Evolutionary conservation across 2,888 invertebrate species (phyloP), one percentile per base, ranked within the genome.

Genomic region (Nomada ruficornis): DNA sequence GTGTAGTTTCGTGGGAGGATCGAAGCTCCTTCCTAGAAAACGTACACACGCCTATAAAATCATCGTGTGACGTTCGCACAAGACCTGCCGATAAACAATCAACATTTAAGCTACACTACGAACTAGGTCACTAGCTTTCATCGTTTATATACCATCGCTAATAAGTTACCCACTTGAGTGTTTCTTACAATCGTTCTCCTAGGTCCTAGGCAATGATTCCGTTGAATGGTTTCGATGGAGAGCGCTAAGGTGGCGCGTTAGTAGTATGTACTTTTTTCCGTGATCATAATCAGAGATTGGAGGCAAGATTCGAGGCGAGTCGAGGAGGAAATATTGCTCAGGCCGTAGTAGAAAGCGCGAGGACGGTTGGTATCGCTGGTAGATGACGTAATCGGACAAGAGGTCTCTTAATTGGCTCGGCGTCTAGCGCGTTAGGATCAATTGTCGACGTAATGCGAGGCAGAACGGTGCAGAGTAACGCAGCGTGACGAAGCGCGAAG

Each of bases 361-460:
- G 64, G 75, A 71, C 71, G 77, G 62, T 20, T 71, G 26, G 70
- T 77, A 80, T 80, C 79, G 79, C 50, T 55, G 69, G 73, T 62
- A n/a, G 81, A 67, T 87, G 87, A 81, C 86, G 86, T 84, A 81
- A 84, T 83, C 81, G 79, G 76, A 77, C 79, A 85, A 83, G 86
- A 88, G 86, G 82, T 83, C 83, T 88, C 89, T 89, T 90, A 90
- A 90, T 90, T 90, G 90, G 89, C 87, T 83, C 88, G 90, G 90
- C 89, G 90, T 90, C 90, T 89, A 89, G 87, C 90, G 89, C 89
- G 90, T 90, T 90, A 90, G 90, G 81, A 86, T 86, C 90, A 90
- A 90, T 90, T 90, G 90, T 88, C 86, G 86, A 86, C 85, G 89
- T 88, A 89, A 88, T 82, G 77, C 82, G 80, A 83, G 67, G 80